Evolutionary conservation across 2,113 vertebrate species (phyloP), one percentile per base, ranked within the genome.

Genomic region (Phainopepla nitens): DNA sequence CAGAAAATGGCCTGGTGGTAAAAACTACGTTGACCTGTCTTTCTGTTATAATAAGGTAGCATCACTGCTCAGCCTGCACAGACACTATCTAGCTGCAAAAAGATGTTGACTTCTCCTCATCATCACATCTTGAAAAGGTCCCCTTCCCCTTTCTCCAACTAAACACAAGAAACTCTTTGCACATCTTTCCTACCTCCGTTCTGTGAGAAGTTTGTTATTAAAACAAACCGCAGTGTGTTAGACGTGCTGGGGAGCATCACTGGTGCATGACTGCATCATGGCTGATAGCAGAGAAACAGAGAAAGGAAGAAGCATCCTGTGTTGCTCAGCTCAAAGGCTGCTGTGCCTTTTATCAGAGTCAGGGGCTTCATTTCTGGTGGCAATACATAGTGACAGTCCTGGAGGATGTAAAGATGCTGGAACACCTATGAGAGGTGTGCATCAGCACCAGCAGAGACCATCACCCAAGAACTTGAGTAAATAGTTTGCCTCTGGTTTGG

Each of bases 291-390:
- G 88, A 80, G 82, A 50, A 72, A 20, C 42, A 73, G 79, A 79
- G 53, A 62, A 77, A 88, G 60, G 71, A 60, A 92, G 71, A 64
- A 92, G 24, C 68, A 66, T 80, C 90, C 54, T 80, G 58, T 88
- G 24, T 22, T 61, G 76, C 57, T 90, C 69, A 91, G 64, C 65
- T 65, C 20, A 22, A 89, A 85, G 75, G 36, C 73, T 87, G 58
- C 45, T 2, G 1, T 80, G 58, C 68, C 56, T 90, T 92, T 53
- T 53, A 5, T 70, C 33, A 24, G 72, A 31, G 56, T 82, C 66
- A 66, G 23, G 25, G 71, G 12, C 76, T 89, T 87, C 17, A 6
- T 64, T 89, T 69, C 47, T 87, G 51, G 24, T 89, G 62, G 51
- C 47, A 45, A 0, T 44, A 5, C 29, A 39, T 60, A 0, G 2